Evolutionary conservation across 2,888 invertebrate genomes (phyloP).

Genomic region (Synergus laeviventris): DNA sequence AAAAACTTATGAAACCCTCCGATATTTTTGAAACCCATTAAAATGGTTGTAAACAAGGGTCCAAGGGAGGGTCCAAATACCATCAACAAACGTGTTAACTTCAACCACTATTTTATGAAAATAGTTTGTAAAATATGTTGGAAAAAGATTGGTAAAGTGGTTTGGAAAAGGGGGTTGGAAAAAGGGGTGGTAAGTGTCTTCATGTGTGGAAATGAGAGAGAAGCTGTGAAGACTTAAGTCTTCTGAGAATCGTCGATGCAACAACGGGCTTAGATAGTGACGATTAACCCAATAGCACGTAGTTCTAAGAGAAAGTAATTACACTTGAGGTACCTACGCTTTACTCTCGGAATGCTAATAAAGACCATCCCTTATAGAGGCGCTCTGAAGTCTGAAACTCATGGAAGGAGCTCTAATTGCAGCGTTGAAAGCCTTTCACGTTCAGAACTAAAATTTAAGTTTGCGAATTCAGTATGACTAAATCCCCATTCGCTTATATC

Average conservation of each 20-base stretch:
- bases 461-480: conserved; percentile 58
- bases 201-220: neutral
- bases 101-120: too few species aligned
- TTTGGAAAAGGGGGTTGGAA: neutral
- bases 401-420: conserved; percentile 53
- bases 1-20: too few species aligned
- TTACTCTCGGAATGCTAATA: conserved; percentile 56
- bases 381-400: conserved; percentile 53
- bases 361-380: conserved; percentile 54
- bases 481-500: conserved; percentile 48
- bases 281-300: conserved; percentile 56
- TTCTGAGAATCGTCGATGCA: conserved; percentile 30
- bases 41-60: too few species aligned
- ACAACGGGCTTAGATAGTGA: conserved; percentile 54
- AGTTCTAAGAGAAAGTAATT: conserved; percentile 57
- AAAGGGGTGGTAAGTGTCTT: neutral
- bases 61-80: too few species aligned
- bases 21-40: too few species aligned
- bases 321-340: conserved; percentile 55
- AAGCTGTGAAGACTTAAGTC: neutral
- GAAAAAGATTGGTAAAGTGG: neutral
- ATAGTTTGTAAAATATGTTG: neutral
- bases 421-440: conserved; percentile 53
- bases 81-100: too few species aligned
- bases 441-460: conserved; percentile 60